These are phyloP conservation scores for Lordiphosa stackelbergi DNA, from an alignment of 1,140 invertebrate genomes.

Conservation along the genomic window DNA sequence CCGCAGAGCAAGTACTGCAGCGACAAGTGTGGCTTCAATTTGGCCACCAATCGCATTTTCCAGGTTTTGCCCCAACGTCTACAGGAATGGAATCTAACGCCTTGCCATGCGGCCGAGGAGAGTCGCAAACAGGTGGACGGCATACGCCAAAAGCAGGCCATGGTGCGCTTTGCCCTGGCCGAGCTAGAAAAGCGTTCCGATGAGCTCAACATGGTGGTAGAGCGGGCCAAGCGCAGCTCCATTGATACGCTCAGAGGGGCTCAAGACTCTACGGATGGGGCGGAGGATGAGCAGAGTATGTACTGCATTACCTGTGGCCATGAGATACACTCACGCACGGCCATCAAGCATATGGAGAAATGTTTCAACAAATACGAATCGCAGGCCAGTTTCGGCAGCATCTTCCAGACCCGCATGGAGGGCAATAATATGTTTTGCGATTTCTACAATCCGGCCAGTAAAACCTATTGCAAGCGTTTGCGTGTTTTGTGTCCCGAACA, in stretches of 20 bases:
- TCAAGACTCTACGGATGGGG: slow-evolving; percentile 78
- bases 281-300: slow-evolving; percentile 91
- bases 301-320: slow-evolving; percentile 98
- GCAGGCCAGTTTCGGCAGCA: slow-evolving; percentile 96
- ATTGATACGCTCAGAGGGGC: slow-evolving; percentile 80
- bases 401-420: slow-evolving; percentile 95
- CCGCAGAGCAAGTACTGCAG: slow-evolving; percentile 96
- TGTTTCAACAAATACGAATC: slow-evolving; percentile 98
- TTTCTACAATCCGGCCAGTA: slow-evolving; percentile 92
- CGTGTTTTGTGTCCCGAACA: slow-evolving; percentile 98
- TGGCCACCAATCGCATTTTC: slow-evolving; percentile 92
- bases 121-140: slow-evolving; percentile 90
- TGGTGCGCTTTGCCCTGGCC: slow-evolving; percentile 86
- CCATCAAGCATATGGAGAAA: slow-evolving; percentile 96
- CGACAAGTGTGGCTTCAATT: slow-evolving; percentile 92
- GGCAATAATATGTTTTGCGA: slow-evolving; percentile 98
- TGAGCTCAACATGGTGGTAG: slow-evolving; percentile 90
- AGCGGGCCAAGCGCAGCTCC: slow-evolving; percentile 84
- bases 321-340: slow-evolving; percentile 91
- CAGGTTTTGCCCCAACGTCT: slow-evolving; percentile 91
- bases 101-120: slow-evolving; percentile 90
- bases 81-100: slow-evolving; percentile 95
- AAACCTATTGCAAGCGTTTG: slow-evolving; percentile 97
- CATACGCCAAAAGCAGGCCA: slow-evolving; percentile 87
- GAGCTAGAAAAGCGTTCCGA: slow-evolving; percentile 87